Percentiles rank a stretch among this genome's conserved stretches.
Conservation (phyloP, 64 coral and sea anemone species). For the Montipora cactus region DNA sequence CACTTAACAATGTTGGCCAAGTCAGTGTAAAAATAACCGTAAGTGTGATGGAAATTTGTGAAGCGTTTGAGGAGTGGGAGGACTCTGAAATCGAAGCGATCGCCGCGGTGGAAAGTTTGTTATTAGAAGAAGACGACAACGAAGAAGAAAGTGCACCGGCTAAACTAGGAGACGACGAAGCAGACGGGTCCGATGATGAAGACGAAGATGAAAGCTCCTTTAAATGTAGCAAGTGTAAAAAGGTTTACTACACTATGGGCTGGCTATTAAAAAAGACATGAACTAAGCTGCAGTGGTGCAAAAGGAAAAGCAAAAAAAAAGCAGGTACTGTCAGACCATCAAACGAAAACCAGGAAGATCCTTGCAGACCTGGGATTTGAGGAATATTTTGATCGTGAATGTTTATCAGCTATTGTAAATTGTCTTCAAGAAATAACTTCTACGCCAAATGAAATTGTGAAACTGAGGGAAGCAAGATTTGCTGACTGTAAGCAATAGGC, state of each 20-base stretch:
- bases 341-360: constrained; percentile 26
- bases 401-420: not conserved
- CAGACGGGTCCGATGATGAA: not conserved
- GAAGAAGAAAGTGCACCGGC: not conserved
- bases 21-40: too few species aligned
- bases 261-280: constrained; percentile 5
- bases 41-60: too few species aligned
- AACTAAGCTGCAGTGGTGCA: not conserved
- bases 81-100: too few species aligned
- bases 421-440: not conserved
- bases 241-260: not conserved
- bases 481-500: not conserved
- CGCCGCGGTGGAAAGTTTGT: too few species aligned
- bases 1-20: too few species aligned
- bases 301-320: not conserved
- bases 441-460: not conserved
- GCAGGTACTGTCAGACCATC: not conserved
- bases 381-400: not conserved
- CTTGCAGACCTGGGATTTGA: not conserved
- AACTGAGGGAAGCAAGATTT: not conserved
- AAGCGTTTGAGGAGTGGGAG: too few species aligned
- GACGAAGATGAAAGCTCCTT: not conserved
- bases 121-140: too few species aligned
- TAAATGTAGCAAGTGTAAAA: constrained; percentile 4
- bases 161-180: not conserved